Evolutionary conservation across 2,797 vertebrate genomes (phyloP), one percentile per base, ranked within the genome.

Genomic region (Pangasius mekongensis): DNA sequence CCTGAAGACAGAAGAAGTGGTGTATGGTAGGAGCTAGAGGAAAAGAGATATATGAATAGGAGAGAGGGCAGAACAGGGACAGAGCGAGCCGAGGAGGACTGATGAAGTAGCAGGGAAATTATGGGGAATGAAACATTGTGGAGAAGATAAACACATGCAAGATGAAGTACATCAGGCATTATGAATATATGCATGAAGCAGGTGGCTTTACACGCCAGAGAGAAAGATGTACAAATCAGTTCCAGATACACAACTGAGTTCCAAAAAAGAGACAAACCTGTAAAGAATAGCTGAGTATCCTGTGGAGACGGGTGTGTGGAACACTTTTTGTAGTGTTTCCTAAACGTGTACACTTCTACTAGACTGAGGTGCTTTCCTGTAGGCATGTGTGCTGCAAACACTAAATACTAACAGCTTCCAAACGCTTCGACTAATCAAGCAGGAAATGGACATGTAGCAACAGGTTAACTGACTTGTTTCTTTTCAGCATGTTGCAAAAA

Each of bases 121-220:
- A 74, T 16, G 47, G 30, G 69, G 56, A 66, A 74, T 18, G 30
- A 76, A 86, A 83, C 54, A 89, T 67, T 64, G 56, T 39, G 39
- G 67, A 52, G 54, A 66, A 73, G 76, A 85, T 83, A 82, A 73
- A 83, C 67, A 74, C 27, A 83, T 87, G 67, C 78, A 69, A 83
- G 54, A 64, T 11, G 49, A 16, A 82, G 77, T 66, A 84, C 49
- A 84, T 77, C 71, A 84, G 87, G 84, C 73, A 77, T 60, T 36
- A 84, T 88, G 58, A 84, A 78, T 84, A 84, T 88, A 88, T 88
- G 58, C 56, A 88, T 88, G 71, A 84, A 9, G 71, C 87, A 88
- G 87, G 69, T 87, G 67, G 83, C 81, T 84, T 77, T 83, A 88
- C 83, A 60, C 16, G 71, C 87, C 52, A 85, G 39, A 36, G 69